Base-by-base conservation (phyloP, 2,113 vertebrate species). In the Petroica traversi region DNA sequence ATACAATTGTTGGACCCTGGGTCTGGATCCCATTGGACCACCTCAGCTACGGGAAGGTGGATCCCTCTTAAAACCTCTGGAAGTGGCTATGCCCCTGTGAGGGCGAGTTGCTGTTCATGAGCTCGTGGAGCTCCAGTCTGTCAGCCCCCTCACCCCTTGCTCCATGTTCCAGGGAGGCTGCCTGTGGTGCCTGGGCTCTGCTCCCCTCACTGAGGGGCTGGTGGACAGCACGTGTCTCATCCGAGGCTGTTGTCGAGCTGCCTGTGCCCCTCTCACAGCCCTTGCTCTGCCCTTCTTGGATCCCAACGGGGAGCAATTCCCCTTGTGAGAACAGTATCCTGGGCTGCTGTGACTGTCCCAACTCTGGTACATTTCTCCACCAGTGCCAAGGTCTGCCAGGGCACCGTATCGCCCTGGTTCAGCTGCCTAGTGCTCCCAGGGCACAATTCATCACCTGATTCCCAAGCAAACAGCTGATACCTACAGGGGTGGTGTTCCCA, bases 361-460 rank as follows among this genome's bases (percentile, higher is more conserved):
- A 0, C 55, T 52, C 17, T 0, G 2, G 12, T 64, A 83, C 3
- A 0, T 12, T 13, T 38, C 8, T 6, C 15, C 0, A 0, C 9
- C 31, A 2, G 2, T 0, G 1, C 0, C 9, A 6, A 13, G 9
- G n/a, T n/a, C 62, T 68, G 33, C 6, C 20, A 20, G 74, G 55
- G 9, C 41, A 46, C 22, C 12, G 0, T 9, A 18, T 45, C 43
- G 5, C 41, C 4, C 0, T 3, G 16, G 5, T 12, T 82, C 26
- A 2, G 13, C 19, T 61, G 19, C n/a, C 19, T 38, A 14, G 15
- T 8, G 40, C 43, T 76, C 24, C 34, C 1, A 7, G 31, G 14
- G 6, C 14, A 1, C 19, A 28, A 34, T 19, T 73, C 4, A 4
- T 29, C 66, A 6, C 24, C 43, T 15, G 3, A 14, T 16, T 58